phyloP scores from a whole-genome alignment of 2,797 vertebrate genomes.

The Dicrostonyx torquatus region DNA sequence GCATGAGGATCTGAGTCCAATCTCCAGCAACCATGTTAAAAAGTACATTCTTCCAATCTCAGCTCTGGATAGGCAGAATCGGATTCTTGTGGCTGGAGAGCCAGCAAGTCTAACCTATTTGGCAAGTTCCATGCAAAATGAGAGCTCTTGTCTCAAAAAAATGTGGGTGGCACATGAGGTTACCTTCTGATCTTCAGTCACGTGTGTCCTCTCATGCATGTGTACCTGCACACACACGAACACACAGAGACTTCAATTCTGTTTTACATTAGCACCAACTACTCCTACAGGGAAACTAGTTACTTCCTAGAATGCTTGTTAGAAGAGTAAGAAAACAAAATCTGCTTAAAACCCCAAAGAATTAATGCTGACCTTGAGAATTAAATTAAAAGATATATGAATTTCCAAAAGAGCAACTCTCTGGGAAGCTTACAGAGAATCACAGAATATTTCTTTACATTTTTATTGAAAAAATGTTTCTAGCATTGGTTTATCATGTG shows the following conservation, averaged over 20 bases:
- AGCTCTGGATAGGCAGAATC: not conserved
- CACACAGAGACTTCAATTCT: not conserved
- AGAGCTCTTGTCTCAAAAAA: not conserved
- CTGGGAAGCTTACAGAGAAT: not conserved
- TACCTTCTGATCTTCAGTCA: not conserved
- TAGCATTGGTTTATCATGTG: not conserved
- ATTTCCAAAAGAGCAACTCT: not conserved
- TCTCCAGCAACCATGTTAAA: not conserved
- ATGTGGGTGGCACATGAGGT: not conserved
- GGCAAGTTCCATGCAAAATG: not conserved
- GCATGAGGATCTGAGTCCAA: no score
- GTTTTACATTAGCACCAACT: constrained; percentile 11
- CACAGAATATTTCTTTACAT: not conserved
- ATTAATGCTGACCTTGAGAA: constrained; percentile 24
- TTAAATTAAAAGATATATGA: constrained; percentile 6
- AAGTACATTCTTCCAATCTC: not conserved
- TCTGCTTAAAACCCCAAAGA: constrained; percentile 12
- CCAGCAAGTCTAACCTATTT: not conserved
- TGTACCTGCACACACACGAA: not conserved
- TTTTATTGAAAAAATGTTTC: not conserved
- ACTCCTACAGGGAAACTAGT: not conserved
- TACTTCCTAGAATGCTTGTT: not conserved
- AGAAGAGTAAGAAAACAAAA: constrained; percentile 48
- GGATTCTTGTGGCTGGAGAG: not conserved
- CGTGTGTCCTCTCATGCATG: not conserved